These are phyloP conservation scores for Cirrhinus molitorella DNA, from an alignment of 2,797 vertebrate genomes.

Conservation along the genomic window DNA sequence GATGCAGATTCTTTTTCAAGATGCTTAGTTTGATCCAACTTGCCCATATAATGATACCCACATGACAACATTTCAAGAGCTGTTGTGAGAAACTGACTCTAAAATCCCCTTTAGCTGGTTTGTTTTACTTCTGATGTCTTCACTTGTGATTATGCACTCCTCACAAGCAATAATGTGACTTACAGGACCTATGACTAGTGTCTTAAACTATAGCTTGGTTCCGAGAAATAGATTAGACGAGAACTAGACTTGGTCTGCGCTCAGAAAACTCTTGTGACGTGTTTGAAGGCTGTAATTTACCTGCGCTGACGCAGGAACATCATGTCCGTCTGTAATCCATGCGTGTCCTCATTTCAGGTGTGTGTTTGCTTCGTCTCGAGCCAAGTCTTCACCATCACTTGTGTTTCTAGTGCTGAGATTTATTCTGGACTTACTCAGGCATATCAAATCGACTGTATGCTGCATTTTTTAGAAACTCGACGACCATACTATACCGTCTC, in stretches of 20 bases:
- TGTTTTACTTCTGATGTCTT: constrained; percentile 25
- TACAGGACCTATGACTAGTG: constrained; percentile 44
- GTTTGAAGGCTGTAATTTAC: constrained; percentile 10
- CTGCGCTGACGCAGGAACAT: constrained; percentile 4
- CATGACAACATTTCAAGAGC: not conserved
- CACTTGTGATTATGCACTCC: constrained; percentile 71
- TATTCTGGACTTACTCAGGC: constrained; percentile 67
- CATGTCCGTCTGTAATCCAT: not conserved
- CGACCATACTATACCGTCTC: constrained; percentile 1
- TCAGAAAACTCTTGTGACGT: constrained; percentile 6
- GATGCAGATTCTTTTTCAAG: not conserved
- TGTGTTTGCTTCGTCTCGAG: constrained; percentile 58
- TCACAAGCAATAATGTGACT: constrained; percentile 75
- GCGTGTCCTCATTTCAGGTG: constrained; percentile 70
- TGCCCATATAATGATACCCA: not conserved
- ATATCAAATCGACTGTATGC: constrained; percentile 57
- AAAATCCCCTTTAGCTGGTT: constrained; percentile 9
- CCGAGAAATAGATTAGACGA: not conserved
- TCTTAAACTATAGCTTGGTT: constrained; percentile 18
- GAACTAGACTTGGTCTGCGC: not conserved
- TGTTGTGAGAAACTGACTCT: not conserved
- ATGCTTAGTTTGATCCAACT: not conserved
- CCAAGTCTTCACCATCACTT: constrained; percentile 55
- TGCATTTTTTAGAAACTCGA: constrained; percentile 56
- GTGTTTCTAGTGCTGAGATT: constrained; percentile 52